Conservation (phyloP, 1,140 invertebrate genomes). For the Aleiodes sp. region DNA sequence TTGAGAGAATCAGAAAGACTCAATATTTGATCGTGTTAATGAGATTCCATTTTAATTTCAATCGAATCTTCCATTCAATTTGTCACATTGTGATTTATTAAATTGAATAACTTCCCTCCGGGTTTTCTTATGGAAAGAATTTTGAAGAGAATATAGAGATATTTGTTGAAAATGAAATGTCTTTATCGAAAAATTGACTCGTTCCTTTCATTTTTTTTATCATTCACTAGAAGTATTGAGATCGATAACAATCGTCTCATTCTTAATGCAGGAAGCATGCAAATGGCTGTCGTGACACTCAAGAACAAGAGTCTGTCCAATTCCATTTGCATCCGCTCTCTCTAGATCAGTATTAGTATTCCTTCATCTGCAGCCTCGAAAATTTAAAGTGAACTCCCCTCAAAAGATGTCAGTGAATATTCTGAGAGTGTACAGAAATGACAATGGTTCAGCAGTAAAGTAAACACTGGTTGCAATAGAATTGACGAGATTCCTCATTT, state of each 20-base stretch:
- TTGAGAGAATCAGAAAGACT: slow-evolving; percentile 2
- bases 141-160: no score
- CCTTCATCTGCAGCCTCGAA: neutral
- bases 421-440: neutral
- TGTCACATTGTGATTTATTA: slow-evolving; percentile 13
- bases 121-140: neutral
- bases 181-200: no score
- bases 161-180: neutral
- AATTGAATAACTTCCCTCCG: neutral
- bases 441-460: neutral
- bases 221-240: neutral
- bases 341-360: neutral
- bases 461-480: neutral
- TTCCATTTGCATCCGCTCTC: no score
- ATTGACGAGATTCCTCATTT: neutral
- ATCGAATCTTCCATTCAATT: slow-evolving; percentile 24
- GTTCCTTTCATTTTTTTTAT: no score
- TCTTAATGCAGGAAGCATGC: slow-evolving; percentile 24
- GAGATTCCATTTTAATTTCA: slow-evolving; percentile 9
- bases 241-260: slow-evolving; percentile 25
- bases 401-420: neutral
- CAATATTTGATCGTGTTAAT: slow-evolving; percentile 29
- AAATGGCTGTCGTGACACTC: slow-evolving; percentile 26
- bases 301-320: slow-evolving; percentile 8
- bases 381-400: neutral